Evolutionary conservation across 1,140 invertebrate species (phyloP).

Genomic region (Scaptomyza pallida): DNA sequence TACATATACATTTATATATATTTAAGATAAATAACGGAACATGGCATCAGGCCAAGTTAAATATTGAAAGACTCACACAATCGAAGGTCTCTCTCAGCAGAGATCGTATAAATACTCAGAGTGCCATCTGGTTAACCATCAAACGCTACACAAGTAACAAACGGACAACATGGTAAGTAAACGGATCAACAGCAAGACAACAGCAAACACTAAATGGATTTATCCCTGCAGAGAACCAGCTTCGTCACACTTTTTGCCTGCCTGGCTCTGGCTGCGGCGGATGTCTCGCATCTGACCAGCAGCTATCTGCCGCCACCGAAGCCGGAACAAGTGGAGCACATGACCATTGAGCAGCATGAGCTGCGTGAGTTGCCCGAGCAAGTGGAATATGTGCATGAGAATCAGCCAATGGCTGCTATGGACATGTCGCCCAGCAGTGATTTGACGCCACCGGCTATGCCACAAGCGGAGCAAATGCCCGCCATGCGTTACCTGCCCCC

Average conservation of each 20-base stretch:
- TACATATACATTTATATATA: too few species aligned
- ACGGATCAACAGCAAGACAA: background rate
- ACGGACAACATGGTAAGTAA: constrained; percentile 65
- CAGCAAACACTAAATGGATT: background rate
- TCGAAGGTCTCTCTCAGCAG: constrained; percentile 55
- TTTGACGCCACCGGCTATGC: constrained; percentile 57
- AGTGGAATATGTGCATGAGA: constrained; percentile 67
- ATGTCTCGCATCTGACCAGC: constrained; percentile 73
- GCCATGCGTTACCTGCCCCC: constrained; percentile 59
- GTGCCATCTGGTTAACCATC: constrained; percentile 35
- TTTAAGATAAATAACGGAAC: constrained; percentile 70
- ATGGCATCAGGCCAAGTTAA: constrained; percentile 43
- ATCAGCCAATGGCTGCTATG: constrained; percentile 45
- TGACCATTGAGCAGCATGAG: constrained; percentile 76
- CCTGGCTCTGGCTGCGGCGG: constrained; percentile 61
- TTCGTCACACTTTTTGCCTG: constrained; percentile 54
- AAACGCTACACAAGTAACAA: constrained; percentile 53
- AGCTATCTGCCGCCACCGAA: constrained; percentile 66
- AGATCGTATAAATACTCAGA: constrained; percentile 59
- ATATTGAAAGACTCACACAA: constrained; percentile 52
- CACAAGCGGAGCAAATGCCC: constrained; percentile 38
- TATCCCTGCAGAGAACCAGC: constrained; percentile 47
- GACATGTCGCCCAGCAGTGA: constrained; percentile 61
- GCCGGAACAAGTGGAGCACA: constrained; percentile 59
- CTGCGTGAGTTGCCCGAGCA: constrained; percentile 73